Percentiles rank a stretch among this genome's conserved stretches.
Evolutionary conservation across 2,888 invertebrate genomes (phyloP).

Genomic region (Orthosia gracilis): DNA sequence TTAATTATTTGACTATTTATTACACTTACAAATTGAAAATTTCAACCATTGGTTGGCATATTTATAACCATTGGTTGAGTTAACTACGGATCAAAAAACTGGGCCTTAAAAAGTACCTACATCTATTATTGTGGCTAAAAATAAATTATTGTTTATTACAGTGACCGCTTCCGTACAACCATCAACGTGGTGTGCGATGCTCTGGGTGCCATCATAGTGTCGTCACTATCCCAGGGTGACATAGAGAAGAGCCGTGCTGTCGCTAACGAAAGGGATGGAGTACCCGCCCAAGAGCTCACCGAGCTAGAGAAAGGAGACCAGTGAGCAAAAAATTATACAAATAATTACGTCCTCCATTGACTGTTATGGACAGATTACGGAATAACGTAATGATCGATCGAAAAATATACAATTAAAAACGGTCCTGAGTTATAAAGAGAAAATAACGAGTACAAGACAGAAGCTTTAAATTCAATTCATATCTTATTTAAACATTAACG

Average conservation of each 20-base stretch:
- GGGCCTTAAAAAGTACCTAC: too few species aligned
- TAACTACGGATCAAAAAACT: too few species aligned
- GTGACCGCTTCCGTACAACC: conserved; percentile 96
- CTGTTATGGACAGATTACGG: conserved; percentile 34
- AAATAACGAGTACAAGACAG: conserved; percentile 23
- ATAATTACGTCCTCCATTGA: conserved; percentile 25
- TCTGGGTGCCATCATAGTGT: conserved; percentile 97
- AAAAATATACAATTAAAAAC: conserved; percentile 1
- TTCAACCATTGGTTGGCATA: too few species aligned
- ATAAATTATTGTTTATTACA: conserved; percentile 79
- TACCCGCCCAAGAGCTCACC: conserved; percentile 93
- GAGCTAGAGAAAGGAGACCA: conserved; percentile 91
- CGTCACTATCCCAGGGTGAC: conserved; percentile 95
- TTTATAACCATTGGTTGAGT: too few species aligned
- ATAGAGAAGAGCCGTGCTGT: conserved; percentile 83
- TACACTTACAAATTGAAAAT: too few species aligned
- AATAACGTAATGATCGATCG: conserved; percentile 25
- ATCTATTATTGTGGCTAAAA: not conserved
- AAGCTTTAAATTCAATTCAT: conserved; percentile 49
- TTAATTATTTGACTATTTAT: too few species aligned
- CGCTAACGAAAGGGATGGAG: conserved; percentile 86
- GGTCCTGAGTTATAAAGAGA: conserved; percentile 7
- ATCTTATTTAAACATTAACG: conserved; percentile 33
- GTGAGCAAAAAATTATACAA: conserved; percentile 68
- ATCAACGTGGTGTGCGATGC: conserved; percentile 99